Conservation (phyloP, 2,888 invertebrate genomes). For the Imbricaverruca yamaguchii region DNA sequence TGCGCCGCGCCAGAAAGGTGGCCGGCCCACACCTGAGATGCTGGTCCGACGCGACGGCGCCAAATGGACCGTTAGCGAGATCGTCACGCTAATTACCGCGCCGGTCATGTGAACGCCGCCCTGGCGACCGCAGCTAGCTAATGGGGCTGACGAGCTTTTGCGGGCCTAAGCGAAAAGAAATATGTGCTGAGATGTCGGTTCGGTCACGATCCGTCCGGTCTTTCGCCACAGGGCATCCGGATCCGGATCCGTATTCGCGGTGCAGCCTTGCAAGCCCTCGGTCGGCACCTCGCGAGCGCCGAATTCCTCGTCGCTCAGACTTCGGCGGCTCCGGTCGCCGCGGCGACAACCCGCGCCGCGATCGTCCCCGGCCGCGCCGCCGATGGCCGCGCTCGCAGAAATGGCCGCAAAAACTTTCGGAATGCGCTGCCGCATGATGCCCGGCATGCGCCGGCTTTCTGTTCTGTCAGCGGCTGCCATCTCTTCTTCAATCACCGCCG, state of each 20-base stretch:
- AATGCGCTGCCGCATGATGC: constrained; percentile 4
- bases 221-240: no score
- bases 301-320: no score
- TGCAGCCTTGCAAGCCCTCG: no score
- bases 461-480: constrained; percentile 8
- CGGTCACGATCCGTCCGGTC: no score
- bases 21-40: not conserved
- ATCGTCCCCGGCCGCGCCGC: not conserved
- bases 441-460: constrained; percentile 15
- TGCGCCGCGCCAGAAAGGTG: not conserved
- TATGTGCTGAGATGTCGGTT: no score
- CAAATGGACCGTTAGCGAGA: not conserved
- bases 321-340: no score
- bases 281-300: no score
- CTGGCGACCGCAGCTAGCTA: not conserved
- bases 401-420: constrained; percentile 6
- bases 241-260: no score
- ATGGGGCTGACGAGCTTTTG: no score
- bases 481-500: constrained; percentile 3
- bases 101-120: not conserved
- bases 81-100: not conserved
- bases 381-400: not conserved
- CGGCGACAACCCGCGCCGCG: not conserved
- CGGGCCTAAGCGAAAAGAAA: no score
- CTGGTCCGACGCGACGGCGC: not conserved